Conservation (phyloP, 2,113 vertebrate genomes). For the Elachura formosa region DNA sequence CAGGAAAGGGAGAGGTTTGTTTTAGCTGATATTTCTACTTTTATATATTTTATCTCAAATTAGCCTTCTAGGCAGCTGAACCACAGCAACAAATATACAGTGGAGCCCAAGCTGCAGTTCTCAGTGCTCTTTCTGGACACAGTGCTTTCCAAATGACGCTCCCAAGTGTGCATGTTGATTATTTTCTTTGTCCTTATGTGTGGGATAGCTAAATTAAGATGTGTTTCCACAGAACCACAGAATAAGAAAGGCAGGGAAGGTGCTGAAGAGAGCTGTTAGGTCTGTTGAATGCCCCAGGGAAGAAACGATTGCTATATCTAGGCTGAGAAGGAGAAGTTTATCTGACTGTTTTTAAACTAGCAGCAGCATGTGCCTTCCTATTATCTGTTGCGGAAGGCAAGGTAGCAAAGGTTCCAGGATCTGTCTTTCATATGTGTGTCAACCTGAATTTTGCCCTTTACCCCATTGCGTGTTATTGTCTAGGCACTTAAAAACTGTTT, state of each 20-base stretch:
- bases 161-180: background rate
- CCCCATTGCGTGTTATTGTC: background rate
- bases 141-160: background rate
- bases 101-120: background rate
- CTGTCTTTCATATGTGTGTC: background rate
- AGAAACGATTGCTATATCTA: background rate
- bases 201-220: background rate
- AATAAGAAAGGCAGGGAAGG: background rate
- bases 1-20: background rate
- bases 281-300: background rate
- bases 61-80: background rate
- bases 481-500: background rate
- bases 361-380: background rate
- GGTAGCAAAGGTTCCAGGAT: background rate
- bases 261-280: background rate
- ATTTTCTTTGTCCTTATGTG: slow-evolving; percentile 11
- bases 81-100: background rate
- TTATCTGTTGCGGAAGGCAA: background rate
- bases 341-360: background rate
- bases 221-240: background rate
- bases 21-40: background rate
- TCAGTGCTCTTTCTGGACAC: background rate
- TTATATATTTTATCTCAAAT: background rate
- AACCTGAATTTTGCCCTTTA: background rate
- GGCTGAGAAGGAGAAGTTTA: background rate